Base-by-base conservation (phyloP, 2,888 invertebrate genomes). In the Elgonia sp. region DNA sequence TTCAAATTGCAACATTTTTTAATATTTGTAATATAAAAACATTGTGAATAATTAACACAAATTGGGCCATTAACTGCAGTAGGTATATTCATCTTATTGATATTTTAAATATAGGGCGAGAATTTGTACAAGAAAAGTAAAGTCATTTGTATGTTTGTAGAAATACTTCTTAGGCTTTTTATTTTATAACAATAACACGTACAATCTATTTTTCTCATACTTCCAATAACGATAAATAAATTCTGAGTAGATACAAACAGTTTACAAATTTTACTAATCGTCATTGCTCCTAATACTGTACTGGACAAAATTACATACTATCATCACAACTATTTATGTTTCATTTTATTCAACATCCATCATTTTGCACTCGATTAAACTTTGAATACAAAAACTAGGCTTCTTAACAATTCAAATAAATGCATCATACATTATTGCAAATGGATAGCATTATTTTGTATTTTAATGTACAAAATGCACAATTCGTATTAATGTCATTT, bases 341-440 rank as follows among this genome's bases (percentile, higher is more conserved):
- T 87, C 84, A 77, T 72, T 84, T 84, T 60, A 84, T 57, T 29
- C 69, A 77, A 84, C 84, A 84, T 29, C 29, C 87, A 81, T 77
- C 76, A 62, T 85, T 81, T 67, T 77, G 76, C 85, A 62, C 84
- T 69, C 69, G 77, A 60, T 85, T 84, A 85, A 85, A 87, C 83
- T 84, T 88, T 84, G 63, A 72, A 87, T 84, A 84, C 76, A 87
- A 87, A 87, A 87, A 84, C 84, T 87, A 87, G 87, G 87, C 87
- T 87, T 60, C 50, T 62, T 87, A 87, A 87, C 87, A 84, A 18
- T 87, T 87, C 57, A 87, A 87, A 84, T 80, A 14, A 86, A 67
- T 79, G 76, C 82, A 73, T 83, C 67, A 60, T 83, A 73, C 46
- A 65, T 82, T 82, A 67, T 79, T 83, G 77, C 72, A 86, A 86